Evolutionary conservation across 2,888 invertebrate genomes (phyloP), one percentile per base, ranked within the genome.

Genomic region (Pheosia gnoma): DNA sequence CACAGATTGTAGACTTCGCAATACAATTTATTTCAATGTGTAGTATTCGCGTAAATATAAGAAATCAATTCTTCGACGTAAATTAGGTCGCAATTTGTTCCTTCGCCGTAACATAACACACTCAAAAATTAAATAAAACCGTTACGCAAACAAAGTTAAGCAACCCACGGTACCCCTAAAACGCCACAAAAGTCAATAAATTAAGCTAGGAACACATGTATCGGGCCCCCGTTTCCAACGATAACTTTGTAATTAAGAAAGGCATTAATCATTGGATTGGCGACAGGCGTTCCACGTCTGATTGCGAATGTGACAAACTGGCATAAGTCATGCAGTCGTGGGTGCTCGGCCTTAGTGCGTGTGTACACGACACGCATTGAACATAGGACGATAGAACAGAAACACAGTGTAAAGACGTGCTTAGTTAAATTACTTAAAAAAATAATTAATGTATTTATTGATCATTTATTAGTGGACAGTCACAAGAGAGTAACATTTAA

Each of bases 201-300:
- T 92, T 91, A 90, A 80, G 77, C 81, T 67, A 63, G 81, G 86
- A 89, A 90, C 92, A 91, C 90, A 91, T 91, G 91, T 87, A 88
- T 79, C 81, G 75, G 74, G 80, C 83, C 84, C 80, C 81, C 78
- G 80, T 73, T 79, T 72, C 72, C 73, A 82, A 80, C 87, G 88
- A 88, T 90, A 89, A 89, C 89, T 91, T 89, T 82, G 91, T 92
- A 93, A 93, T 93, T 93, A 93, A 91, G 92, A 91, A 91, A 90
- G 71, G 78, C 92, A 93, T 93, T 93, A 91, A 93, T 93, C 93
- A 92, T 79, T 79, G 82, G 87, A 91, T 83, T 86, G 83, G 88
- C 83, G 88, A 85, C 81, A 82, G 80, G 78, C 81, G 80, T 78
- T 80, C 75, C 67, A 77, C 81, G 81, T 84, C 81, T 86, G 84